Evolutionary conservation across 2,797 vertebrate genomes (phyloP).

Genomic region (Apodemus agrarius): DNA sequence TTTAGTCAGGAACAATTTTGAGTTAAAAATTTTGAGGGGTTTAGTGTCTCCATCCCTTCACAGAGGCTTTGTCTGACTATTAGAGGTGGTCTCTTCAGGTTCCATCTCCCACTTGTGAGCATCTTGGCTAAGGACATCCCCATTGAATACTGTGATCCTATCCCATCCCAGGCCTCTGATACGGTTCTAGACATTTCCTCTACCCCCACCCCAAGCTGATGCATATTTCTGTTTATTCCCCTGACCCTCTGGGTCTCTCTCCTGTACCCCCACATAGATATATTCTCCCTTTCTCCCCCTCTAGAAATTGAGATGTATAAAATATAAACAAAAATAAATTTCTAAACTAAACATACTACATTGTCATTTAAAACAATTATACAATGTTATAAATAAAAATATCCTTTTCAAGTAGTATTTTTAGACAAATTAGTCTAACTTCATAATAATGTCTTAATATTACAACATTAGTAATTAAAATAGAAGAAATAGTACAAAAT

Average conservation of each 20-base stretch:
- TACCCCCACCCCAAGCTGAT: too few species aligned
- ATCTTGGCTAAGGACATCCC: not conserved
- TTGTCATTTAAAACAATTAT: not conserved
- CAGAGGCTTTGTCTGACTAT: not conserved
- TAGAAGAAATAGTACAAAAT: not conserved
- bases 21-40: not conserved
- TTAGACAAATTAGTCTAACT: not conserved
- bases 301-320: not conserved
- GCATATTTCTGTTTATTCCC: too few species aligned
- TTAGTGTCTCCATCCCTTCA: not conserved
- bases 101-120: not conserved
- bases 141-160: not conserved
- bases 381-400: not conserved
- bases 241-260: too few species aligned
- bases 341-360: not conserved
- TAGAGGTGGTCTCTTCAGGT: not conserved
- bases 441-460: not conserved
- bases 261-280: not conserved
- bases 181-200: not conserved
- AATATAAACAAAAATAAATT: not conserved
- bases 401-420: not conserved
- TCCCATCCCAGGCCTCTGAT: not conserved
- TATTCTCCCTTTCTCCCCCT: not conserved
- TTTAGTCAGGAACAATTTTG: not conserved
- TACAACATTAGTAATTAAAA: not conserved